phyloP scores from a whole-genome alignment of 2,113 vertebrate species.

The Phrynocephalus versicolor region DNA sequence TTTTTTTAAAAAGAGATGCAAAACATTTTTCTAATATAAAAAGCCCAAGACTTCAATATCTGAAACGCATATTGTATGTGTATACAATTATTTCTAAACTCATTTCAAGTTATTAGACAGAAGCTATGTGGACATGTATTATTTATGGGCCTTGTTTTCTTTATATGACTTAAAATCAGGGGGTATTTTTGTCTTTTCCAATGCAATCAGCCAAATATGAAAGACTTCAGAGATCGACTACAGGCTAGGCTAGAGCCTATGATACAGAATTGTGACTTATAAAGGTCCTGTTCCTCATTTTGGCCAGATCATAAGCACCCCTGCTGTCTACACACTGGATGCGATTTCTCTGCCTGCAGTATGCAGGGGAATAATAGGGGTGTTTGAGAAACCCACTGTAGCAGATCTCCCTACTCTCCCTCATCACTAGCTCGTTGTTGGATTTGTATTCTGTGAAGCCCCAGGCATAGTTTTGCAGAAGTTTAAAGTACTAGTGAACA shows the following conservation, averaged over 20 bases:
- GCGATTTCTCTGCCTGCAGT: too few relatives aligned
- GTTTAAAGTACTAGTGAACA: too few relatives aligned
- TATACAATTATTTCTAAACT: neutral
- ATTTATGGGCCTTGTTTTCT: accelerated
- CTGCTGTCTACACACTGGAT: too few relatives aligned
- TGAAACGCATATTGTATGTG: neutral
- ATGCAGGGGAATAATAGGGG: neutral
- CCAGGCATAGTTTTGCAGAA: too few relatives aligned
- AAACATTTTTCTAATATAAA: conserved; percentile 36
- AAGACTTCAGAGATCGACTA: neutral
- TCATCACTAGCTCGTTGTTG: too few relatives aligned
- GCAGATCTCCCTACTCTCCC: too few relatives aligned
- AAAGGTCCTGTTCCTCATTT: neutral
- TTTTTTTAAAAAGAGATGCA: conserved; percentile 48
- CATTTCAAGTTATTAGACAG: conserved; percentile 33
- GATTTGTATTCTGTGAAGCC: neutral
- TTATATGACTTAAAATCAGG: neutral
- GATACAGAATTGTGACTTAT: neutral
- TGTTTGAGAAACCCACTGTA: too few relatives aligned
- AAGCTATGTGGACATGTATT: neutral
- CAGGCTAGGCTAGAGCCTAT: neutral
- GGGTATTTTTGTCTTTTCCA: neutral
- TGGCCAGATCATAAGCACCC: neutral
- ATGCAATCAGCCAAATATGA: neutral
- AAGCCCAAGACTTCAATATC: conserved; percentile 3